Evolutionary conservation across 30 jellyfish, hydroid and myxozoan species (phyloP), one percentile per base, ranked within the genome.

Genomic region (Turritopsis dohrnii): DNA sequence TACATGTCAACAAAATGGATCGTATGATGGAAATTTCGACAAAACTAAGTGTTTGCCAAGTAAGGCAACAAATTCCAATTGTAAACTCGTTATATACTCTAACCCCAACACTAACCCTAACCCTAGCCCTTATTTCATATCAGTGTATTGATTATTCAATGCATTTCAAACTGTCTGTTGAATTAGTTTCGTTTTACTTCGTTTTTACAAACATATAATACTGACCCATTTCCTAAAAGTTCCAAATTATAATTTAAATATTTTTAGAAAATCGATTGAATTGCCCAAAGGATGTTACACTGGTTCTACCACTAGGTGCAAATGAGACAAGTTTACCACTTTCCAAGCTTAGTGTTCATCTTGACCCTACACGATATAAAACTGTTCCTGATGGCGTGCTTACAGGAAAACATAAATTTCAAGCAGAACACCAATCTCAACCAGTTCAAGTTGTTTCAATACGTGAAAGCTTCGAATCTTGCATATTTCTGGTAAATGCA

Each of bases 231-330:
- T n/a, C n/a, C n/a, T n/a, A n/a, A n/a, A n/a, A n/a, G n/a, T n/a
- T n/a, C n/a, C n/a, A n/a, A n/a, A n/a, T n/a, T n/a, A n/a, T n/a
- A n/a, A n/a, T 41, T 41, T 41, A 41, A 41, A 41, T 3, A 41
- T 3, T 13, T 13, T 41, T 41, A 90, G 97, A 30, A 75, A 89
- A 89, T 21, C 75, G 25, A 41, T 83, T 90, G 20, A 52, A 29
- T n/a, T 90, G 97, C 75, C 97, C 97, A 27, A 75, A 31, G 18
- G 95, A 90, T 65, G 60, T 86, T 54, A 29, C 17, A 16, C 71
- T 81, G 0, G 76, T 21, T 18, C 76, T 90, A 26, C 97, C 97
- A 24, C 60, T 28, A 20, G 83, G 83, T 30, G 81, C 74, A 53
- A 79, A 71, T 21, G 76, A 82, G 8, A 79, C 87, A 18, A 87